phyloP scores from a whole-genome alignment of 2,797 vertebrate species.

The Kryptolebias ocellatus region DNA sequence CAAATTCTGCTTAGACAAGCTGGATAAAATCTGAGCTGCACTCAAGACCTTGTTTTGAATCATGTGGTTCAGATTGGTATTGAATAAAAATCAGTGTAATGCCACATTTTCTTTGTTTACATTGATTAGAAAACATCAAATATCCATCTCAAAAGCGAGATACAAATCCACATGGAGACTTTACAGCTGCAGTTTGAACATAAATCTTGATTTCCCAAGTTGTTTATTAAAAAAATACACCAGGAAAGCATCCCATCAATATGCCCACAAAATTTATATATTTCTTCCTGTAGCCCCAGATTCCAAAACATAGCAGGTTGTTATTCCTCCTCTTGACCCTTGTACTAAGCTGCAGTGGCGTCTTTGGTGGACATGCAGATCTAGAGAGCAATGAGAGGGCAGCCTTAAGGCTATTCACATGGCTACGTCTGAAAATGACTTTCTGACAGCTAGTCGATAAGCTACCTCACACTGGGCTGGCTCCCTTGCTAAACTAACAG shows the following conservation, averaged over 20 bases:
- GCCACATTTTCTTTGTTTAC: conserved; percentile 19
- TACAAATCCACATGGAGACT: conserved; percentile 9
- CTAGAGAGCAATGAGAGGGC: conserved; percentile 57
- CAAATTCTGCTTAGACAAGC: conserved; percentile 37
- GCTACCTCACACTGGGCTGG: conserved; percentile 57
- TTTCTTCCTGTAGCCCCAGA: background rate
- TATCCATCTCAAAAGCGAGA: conserved; percentile 8
- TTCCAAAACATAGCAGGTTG: background rate
- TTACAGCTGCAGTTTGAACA: conserved; percentile 9
- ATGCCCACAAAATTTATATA: background rate
- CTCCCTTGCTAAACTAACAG: conserved; percentile 68
- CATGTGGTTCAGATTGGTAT: conserved; percentile 23
- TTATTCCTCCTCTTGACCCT: conserved; percentile 49
- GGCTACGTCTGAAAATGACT: conserved; percentile 76
- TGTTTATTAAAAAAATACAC: conserved; percentile 1
- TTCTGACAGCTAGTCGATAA: conserved; percentile 82
- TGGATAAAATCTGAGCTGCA: conserved; percentile 16
- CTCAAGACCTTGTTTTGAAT: conserved; percentile 28
- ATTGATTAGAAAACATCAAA: conserved; percentile 39
- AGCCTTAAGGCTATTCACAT: conserved; percentile 62
- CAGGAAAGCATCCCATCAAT: background rate
- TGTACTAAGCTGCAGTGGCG: conserved; percentile 5
- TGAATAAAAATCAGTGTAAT: conserved; percentile 29
- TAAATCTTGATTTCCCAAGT: conserved; percentile 25
- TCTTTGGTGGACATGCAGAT: conserved; percentile 61